phyloP scores from a whole-genome alignment of 2,888 invertebrate genomes.

The Creontiades dilutus region DNA sequence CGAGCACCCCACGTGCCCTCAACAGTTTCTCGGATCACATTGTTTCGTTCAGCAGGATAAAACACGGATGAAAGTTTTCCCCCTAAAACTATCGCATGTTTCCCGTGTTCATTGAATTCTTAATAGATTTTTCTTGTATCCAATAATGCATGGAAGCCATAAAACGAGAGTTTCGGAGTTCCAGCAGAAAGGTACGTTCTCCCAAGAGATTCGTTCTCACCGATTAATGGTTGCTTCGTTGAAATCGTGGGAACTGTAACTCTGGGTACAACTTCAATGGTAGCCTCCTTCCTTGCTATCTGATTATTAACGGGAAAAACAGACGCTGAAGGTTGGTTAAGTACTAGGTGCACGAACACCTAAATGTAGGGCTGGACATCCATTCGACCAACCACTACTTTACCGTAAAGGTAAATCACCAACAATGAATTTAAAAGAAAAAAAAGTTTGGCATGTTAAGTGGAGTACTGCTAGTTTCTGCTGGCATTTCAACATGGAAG shows the following conservation, averaged over 20 bases:
- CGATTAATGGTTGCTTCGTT: conserved; percentile 23
- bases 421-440: too few relatives aligned
- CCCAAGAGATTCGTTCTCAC: not conserved
- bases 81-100: not conserved
- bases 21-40: not conserved
- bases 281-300: not conserved
- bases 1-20: conserved; percentile 24
- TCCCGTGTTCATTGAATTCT: too few relatives aligned
- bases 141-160: not conserved
- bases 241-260: conserved; percentile 42
- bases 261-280: not conserved
- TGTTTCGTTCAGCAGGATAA: not conserved
- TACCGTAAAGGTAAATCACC: not conserved
- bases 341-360: not conserved
- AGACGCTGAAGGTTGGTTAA: not conserved
- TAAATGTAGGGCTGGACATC: not conserved
- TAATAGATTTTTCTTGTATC: not conserved
- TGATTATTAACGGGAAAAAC: conserved; percentile 35
- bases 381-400: not conserved
- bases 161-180: not conserved
- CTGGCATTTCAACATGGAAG: too few relatives aligned
- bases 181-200: not conserved
- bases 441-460: too few relatives aligned
- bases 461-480: too few relatives aligned
- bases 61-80: not conserved